These are phyloP conservation scores for Microctonus hyperodae DNA, from an alignment of 2,888 invertebrate species.

Conservation along the genomic window DNA sequence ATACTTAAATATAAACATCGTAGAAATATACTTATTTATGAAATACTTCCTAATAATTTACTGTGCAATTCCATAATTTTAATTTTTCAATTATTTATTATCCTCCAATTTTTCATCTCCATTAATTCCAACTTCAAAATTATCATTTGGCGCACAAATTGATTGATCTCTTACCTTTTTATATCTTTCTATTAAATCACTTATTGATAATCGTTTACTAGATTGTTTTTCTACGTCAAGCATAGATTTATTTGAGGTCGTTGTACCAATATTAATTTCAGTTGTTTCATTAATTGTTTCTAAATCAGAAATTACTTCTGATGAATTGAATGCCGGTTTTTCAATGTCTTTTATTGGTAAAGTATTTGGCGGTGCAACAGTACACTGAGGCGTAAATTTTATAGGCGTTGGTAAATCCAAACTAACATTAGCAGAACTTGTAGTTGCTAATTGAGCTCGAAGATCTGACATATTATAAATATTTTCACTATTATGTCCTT, in stretches of 20 bases:
- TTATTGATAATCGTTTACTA: conserved; percentile 50
- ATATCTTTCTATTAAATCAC: conserved; percentile 57
- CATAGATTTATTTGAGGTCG: not conserved
- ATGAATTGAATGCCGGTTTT: conserved; percentile 31
- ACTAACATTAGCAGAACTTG: conserved; percentile 36
- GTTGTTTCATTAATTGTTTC: conserved; percentile 16
- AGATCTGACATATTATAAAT: conserved; percentile 42
- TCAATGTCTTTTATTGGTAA: conserved; percentile 35
- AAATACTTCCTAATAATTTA: not conserved
- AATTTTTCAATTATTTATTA: not conserved
- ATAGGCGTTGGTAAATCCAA: conserved; percentile 38
- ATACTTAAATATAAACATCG: not conserved
- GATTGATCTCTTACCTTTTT: conserved; percentile 43
- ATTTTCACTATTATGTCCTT: conserved; percentile 38
- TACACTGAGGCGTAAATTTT: conserved; percentile 32
- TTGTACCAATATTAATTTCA: conserved; percentile 9
- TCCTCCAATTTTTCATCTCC: too few relatives aligned
- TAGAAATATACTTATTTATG: not conserved
- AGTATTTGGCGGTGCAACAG: conserved; percentile 16
- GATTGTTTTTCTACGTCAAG: conserved; percentile 23
- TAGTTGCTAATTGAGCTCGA: conserved; percentile 39
- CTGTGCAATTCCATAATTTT: not conserved
- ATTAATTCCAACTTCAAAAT: conserved; percentile 34
- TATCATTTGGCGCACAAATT: not conserved
- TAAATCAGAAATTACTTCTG: conserved; percentile 29